Evolutionary conservation across 2,113 vertebrate genomes (phyloP).

Genomic region (Varanus komodoensis): DNA sequence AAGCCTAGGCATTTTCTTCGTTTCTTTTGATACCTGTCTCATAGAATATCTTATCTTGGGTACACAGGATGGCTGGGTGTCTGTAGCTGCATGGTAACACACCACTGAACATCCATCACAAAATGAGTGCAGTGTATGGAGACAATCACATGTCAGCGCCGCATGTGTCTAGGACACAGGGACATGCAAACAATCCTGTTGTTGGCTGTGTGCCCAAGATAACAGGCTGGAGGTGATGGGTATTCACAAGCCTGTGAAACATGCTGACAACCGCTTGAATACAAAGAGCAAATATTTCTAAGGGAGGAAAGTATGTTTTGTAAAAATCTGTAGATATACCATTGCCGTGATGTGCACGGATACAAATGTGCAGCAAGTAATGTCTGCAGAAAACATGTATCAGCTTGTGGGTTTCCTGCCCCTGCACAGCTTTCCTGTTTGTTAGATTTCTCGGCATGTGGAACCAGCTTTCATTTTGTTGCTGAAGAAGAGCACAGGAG

Average conservation of each 20-base stretch:
- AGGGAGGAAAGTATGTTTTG: background rate
- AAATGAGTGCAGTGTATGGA: background rate
- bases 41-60: slow-evolving; percentile 22
- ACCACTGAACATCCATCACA: slow-evolving; percentile 12
- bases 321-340: background rate
- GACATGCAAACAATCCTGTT: slow-evolving; percentile 1
- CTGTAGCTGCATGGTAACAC: slow-evolving; percentile 4
- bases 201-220: slow-evolving; percentile 22
- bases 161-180: background rate
- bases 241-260: slow-evolving; percentile 3
- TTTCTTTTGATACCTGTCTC: slow-evolving; percentile 10
- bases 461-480: background rate
- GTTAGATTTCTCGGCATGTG: background rate
- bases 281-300: background rate
- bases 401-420: background rate
- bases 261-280: background rate
- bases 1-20: background rate
- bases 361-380: background rate
- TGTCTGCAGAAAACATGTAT: background rate
- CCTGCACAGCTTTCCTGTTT: background rate
- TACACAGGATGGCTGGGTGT: slow-evolving; percentile 4
- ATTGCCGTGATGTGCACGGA: background rate
- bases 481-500: background rate
- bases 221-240: background rate
- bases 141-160: slow-evolving; percentile 4